Percentiles rank a stretch among this genome's conserved stretches.
These are phyloP conservation scores for Drosophila picticornis DNA, from an alignment of 2,888 invertebrate genomes.

Conservation along the genomic window DNA sequence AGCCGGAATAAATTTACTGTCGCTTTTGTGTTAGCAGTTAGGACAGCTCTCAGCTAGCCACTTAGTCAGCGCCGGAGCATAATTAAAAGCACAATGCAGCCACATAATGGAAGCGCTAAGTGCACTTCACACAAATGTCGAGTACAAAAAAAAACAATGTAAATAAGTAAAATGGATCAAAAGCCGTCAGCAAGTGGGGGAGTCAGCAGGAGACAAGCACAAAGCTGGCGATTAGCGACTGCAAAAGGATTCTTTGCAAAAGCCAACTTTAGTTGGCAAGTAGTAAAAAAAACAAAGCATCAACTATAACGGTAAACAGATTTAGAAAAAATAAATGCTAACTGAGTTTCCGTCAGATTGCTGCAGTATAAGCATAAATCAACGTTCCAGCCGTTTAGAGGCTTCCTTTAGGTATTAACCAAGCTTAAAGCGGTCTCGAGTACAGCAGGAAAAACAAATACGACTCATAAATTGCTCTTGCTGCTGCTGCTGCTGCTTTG, in stretches of 20 bases:
- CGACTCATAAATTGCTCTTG: slow-evolving; percentile 64
- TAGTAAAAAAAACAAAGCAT: not conserved
- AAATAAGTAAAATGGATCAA: slow-evolving; percentile 47
- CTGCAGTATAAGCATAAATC: slow-evolving; percentile 43
- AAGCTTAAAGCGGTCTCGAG: slow-evolving; percentile 57
- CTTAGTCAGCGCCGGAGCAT: slow-evolving; percentile 60
- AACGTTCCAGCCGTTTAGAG: slow-evolving; percentile 28
- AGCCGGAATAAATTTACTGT: slow-evolving; percentile 37
- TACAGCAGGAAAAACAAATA: slow-evolving; percentile 56
- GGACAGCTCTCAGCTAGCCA: slow-evolving; percentile 46
- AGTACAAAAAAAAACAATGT: slow-evolving; percentile 48
- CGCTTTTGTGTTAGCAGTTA: slow-evolving; percentile 25
- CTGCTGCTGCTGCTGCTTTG: slow-evolving; percentile 4
- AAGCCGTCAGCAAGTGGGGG: slow-evolving; percentile 5
- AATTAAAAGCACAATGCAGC: slow-evolving; percentile 73
- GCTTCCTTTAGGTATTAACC: slow-evolving; percentile 58
- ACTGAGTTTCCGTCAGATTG: slow-evolving; percentile 37
- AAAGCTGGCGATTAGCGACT: slow-evolving; percentile 58
- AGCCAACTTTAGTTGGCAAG: slow-evolving; percentile 2
- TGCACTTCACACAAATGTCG: slow-evolving; percentile 67
- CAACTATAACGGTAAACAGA: slow-evolving; percentile 47
- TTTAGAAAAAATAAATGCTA: slow-evolving; percentile 49
- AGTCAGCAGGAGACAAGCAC: slow-evolving; percentile 24
- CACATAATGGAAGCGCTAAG: slow-evolving; percentile 58
- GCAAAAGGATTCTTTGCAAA: slow-evolving; percentile 5